Evolutionary conservation across 1,140 invertebrate species (phyloP).

Genomic region (Anastatus disparis): DNA sequence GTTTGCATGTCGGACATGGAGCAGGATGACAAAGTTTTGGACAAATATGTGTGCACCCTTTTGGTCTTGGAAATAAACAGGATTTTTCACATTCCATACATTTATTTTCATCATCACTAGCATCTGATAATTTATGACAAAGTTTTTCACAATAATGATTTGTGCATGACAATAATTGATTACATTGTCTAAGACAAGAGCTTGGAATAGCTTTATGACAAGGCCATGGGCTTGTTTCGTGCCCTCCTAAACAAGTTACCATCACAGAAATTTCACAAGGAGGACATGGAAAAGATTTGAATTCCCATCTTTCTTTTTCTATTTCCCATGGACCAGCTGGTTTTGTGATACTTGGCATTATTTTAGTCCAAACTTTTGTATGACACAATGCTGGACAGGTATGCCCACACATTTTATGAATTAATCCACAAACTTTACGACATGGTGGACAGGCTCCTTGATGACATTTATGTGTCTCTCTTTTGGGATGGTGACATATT

Average conservation of each 20-base stretch:
- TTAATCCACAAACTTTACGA: constrained; percentile 76
- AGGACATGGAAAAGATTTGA: constrained; percentile 76
- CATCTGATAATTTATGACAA: constrained; percentile 74
- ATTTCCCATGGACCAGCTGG: constrained; percentile 82
- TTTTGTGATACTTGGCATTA: constrained; percentile 68
- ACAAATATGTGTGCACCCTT: constrained; percentile 84
- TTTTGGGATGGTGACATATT: constrained; percentile 81
- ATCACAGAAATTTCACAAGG: constrained; percentile 77
- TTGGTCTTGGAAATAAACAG: constrained; percentile 76
- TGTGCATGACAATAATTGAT: constrained; percentile 74
- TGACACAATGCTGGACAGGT: constrained; percentile 83
- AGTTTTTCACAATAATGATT: constrained; percentile 81
- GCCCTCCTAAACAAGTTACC: constrained; percentile 83
- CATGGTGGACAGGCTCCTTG: constrained; percentile 89
- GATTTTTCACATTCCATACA: constrained; percentile 80
- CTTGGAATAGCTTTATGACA: constrained; percentile 78
- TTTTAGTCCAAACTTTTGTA: constrained; percentile 77
- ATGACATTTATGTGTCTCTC: constrained; percentile 85
- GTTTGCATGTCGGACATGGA: constrained; percentile 76
- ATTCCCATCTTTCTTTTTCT: constrained; percentile 72
- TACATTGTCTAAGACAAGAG: constrained; percentile 82
- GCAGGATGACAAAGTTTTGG: constrained; percentile 79
- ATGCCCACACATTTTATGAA: constrained; percentile 77
- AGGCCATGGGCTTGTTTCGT: constrained; percentile 80
- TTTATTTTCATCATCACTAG: constrained; percentile 61